Percentiles rank a stretch among this genome's conserved stretches.
phyloP scores from a whole-genome alignment of 2,797 vertebrate species.

The Mastacembelus armatus region DNA sequence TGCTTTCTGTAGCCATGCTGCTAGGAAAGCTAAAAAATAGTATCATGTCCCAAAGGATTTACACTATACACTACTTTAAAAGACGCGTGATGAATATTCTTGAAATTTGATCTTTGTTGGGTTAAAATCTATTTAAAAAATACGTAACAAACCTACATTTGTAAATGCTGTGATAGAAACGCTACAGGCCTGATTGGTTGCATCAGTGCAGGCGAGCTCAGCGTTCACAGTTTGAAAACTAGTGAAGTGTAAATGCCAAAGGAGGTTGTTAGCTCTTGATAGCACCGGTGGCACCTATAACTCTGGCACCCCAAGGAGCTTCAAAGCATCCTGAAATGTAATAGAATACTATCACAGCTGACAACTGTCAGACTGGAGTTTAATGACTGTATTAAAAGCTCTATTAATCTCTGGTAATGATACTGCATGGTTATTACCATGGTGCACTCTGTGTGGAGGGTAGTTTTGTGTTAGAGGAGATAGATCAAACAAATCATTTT shows the following conservation, averaged over 20 bases:
- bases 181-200: not conserved
- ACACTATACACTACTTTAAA: no score
- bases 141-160: slow-evolving; percentile 2
- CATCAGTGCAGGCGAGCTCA: slow-evolving; percentile 18
- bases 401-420: slow-evolving; percentile 77
- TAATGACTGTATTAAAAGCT: slow-evolving; percentile 76
- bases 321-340: slow-evolving; percentile 50
- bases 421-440: slow-evolving; percentile 68
- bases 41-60: no score
- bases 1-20: no score
- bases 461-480: slow-evolving; percentile 50
- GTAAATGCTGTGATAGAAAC: slow-evolving; percentile 7
- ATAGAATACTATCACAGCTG: slow-evolving; percentile 42
- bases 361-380: slow-evolving; percentile 67
- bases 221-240: slow-evolving; percentile 36
- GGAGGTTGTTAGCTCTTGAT: slow-evolving; percentile 63
- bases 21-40: no score
- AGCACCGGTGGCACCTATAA: slow-evolving; percentile 60
- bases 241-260: slow-evolving; percentile 67
- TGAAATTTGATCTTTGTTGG: not conserved
- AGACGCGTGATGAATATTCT: no score
- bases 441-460: slow-evolving; percentile 37
- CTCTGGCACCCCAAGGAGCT: slow-evolving; percentile 43
- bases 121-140: not conserved
- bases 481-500: slow-evolving; percentile 72